These are phyloP conservation scores for Mastomys coucha DNA, from an alignment of 2,113 vertebrate species.

Conservation along the genomic window DNA sequence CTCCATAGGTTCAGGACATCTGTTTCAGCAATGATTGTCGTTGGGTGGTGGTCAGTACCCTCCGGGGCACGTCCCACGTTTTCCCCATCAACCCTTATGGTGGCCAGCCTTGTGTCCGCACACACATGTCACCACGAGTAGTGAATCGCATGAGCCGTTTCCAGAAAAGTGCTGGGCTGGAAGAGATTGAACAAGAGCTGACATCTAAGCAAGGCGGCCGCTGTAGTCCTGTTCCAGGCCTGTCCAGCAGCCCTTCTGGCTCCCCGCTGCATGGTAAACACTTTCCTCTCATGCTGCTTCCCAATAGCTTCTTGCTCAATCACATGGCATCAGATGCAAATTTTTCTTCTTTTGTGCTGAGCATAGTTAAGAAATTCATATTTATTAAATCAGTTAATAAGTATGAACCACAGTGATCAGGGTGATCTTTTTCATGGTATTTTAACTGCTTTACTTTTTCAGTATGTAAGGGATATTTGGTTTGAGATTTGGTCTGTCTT, in stretches of 20 bases:
- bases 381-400: slow-evolving; percentile 47
- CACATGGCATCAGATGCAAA: neutral
- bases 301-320: neutral
- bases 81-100: slow-evolving; percentile 98
- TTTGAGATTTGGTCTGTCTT: neutral
- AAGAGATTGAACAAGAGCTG: slow-evolving; percentile 98
- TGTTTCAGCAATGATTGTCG: slow-evolving; percentile 99
- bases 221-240: slow-evolving; percentile 95
- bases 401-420: neutral
- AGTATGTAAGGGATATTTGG: neutral
- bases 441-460: neutral
- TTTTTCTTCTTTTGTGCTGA: neutral
- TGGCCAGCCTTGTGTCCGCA: slow-evolving; percentile 95
- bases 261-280: slow-evolving; percentile 96
- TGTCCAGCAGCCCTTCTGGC: slow-evolving; percentile 97
- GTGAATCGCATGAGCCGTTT: slow-evolving; percentile 99
- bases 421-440: neutral
- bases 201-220: slow-evolving; percentile 93
- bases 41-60: slow-evolving; percentile 98
- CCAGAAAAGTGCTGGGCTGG: slow-evolving; percentile 98
- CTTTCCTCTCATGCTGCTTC: neutral
- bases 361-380: slow-evolving; percentile 9
- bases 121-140: slow-evolving; percentile 97
- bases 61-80: slow-evolving; percentile 96
- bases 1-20: slow-evolving; percentile 96